Percentiles rank a stretch among this genome's conserved stretches.
Conservation (phyloP, 1,140 invertebrate species). For the Apis laboriosa region DNA sequence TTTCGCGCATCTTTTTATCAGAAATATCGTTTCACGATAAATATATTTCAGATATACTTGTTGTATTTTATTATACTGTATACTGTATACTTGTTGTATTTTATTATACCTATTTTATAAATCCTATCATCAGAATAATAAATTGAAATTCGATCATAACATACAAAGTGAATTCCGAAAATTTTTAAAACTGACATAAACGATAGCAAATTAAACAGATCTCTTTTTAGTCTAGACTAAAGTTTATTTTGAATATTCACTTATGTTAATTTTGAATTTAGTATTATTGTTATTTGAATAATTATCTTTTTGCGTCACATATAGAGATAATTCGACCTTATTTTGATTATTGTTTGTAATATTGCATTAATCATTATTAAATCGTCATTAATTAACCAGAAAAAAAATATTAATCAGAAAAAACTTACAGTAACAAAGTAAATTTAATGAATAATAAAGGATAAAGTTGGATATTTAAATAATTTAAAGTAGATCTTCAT, state of each 20-base stretch:
- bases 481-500: background rate
- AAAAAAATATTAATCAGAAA: background rate
- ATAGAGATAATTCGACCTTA: background rate
- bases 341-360: background rate
- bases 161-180: background rate
- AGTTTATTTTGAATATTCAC: background rate
- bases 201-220: background rate
- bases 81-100: background rate
- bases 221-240: constrained; percentile 20
- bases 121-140: no score
- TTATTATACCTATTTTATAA: background rate
- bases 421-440: background rate
- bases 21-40: background rate
- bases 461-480: background rate
- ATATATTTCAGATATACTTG: background rate
- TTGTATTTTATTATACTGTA: background rate
- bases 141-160: background rate
- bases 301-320: background rate
- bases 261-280: background rate
- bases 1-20: background rate
- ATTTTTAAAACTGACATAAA: no score
- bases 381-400: background rate
- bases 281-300: background rate
- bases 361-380: background rate
- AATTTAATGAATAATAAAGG: background rate